Percentiles rank a stretch among this genome's conserved stretches.
Conservation (phyloP, 2,113 vertebrate species). For the Orientallactaga bullata region DNA sequence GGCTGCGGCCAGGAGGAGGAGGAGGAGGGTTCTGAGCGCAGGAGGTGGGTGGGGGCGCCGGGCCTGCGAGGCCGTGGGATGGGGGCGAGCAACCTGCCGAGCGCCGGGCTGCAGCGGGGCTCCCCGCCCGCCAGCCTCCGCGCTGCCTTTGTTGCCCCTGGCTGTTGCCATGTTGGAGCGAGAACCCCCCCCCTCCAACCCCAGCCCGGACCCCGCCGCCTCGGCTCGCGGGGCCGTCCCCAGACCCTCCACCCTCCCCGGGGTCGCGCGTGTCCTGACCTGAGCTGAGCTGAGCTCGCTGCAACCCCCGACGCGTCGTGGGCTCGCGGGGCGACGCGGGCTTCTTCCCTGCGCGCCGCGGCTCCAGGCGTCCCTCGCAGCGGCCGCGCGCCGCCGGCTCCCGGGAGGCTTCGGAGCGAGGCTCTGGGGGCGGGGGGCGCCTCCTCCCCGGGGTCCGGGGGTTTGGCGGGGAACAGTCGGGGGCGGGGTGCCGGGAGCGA, state of each 20-base stretch:
- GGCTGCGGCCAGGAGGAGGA: background rate
- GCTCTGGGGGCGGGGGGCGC: slow-evolving; percentile 6
- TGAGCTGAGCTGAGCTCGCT: slow-evolving; percentile 47
- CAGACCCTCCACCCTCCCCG: background rate
- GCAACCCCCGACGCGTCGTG: slow-evolving; percentile 14
- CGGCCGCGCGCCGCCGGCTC: background rate
- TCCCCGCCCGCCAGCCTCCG: background rate
- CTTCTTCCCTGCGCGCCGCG: background rate
- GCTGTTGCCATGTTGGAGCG: slow-evolving; percentile 52
- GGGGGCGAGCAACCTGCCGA: slow-evolving; percentile 55
- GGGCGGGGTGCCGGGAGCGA: slow-evolving; percentile 36
- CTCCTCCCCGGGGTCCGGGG: background rate
- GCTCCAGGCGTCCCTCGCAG: background rate
- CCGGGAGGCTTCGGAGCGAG: background rate
- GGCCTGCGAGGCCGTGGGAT: background rate
- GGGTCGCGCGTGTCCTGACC: slow-evolving; percentile 75
- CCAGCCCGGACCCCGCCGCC: background rate
- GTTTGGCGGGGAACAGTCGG: background rate
- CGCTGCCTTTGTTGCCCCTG: slow-evolving; percentile 67
- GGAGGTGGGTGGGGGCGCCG: background rate
- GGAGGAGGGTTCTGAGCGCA: background rate
- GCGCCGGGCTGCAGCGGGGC: background rate
- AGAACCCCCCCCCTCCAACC: background rate
- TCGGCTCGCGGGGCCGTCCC: background rate
- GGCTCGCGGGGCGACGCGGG: slow-evolving; percentile 32